These are phyloP conservation scores for Stichodactyla mertensii DNA, from an alignment of 64 coral and sea anemone species.

Conservation along the genomic window DNA sequence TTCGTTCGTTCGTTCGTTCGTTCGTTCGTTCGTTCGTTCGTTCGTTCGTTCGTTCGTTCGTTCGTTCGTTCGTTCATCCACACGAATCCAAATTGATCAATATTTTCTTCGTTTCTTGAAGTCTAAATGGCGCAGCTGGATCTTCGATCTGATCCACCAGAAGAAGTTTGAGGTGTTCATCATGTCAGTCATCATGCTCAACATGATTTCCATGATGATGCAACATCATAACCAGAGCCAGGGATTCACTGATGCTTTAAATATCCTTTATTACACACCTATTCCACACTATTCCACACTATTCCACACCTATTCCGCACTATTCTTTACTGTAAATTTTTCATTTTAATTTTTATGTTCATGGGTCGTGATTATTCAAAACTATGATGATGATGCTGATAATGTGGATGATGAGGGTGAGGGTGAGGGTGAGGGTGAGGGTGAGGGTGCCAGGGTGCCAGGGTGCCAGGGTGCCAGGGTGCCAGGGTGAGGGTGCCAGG, in stretches of 20 bases:
- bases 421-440: too few species aligned
- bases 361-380: too few species aligned
- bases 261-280: slow-evolving; percentile 59
- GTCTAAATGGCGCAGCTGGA: slow-evolving; percentile 75
- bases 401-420: too few species aligned
- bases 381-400: too few species aligned
- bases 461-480: too few species aligned
- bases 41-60: background rate
- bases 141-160: slow-evolving; percentile 85
- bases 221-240: slow-evolving; percentile 77
- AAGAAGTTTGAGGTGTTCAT: slow-evolving; percentile 95
- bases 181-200: slow-evolving; percentile 85
- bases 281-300: background rate
- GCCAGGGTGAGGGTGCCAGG: too few species aligned
- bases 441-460: too few species aligned
- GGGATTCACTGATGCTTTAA: slow-evolving; percentile 44
- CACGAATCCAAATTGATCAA: background rate
- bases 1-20: too few species aligned
- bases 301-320: background rate
- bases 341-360: background rate
- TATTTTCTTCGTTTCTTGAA: slow-evolving; percentile 25
- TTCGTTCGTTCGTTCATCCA: background rate
- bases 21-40: too few species aligned
- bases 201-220: slow-evolving; percentile 95
- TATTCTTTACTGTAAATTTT: background rate